Conservation (phyloP, 2,797 vertebrate species). For the Acridotheres tristis region DNA sequence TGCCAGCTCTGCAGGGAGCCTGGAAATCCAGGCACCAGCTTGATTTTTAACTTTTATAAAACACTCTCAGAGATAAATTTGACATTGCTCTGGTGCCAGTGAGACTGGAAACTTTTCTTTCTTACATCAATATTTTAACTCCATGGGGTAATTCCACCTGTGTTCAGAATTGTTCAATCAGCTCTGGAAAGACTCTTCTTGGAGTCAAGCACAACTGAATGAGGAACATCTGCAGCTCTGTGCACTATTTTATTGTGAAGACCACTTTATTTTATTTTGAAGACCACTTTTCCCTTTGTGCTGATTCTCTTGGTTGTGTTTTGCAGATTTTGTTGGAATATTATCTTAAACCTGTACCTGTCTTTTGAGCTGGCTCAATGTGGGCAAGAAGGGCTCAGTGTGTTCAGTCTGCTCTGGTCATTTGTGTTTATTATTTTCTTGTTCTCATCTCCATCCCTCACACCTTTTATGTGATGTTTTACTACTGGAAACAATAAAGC, state of each 20-base stretch:
- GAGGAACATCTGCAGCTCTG: background rate
- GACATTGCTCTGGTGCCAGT: background rate
- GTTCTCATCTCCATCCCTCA: background rate
- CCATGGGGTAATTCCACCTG: background rate
- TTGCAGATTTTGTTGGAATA: background rate
- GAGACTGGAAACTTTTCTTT: background rate
- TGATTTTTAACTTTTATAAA: background rate
- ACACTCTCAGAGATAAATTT: background rate
- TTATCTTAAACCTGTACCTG: background rate
- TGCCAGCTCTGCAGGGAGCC: background rate
- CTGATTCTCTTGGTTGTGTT: background rate
- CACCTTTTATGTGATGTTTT: constrained; percentile 2
- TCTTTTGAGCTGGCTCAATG: background rate
- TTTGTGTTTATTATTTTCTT: background rate
- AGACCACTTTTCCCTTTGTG: background rate
- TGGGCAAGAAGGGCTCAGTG: background rate
- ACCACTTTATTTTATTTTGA: background rate
- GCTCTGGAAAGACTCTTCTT: background rate
- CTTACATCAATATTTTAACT: background rate
- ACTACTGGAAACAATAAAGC: constrained; percentile 55
- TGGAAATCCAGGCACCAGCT: background rate
- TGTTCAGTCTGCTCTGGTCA: background rate
- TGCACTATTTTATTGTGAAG: background rate
- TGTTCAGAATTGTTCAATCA: background rate
- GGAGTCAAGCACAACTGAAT: background rate